A percentile compares a stretch with the other conserved stretches of the same genome.
Evolutionary conservation across 1,140 invertebrate genomes (phyloP).

Genomic region (Sycophaga agraensis): DNA sequence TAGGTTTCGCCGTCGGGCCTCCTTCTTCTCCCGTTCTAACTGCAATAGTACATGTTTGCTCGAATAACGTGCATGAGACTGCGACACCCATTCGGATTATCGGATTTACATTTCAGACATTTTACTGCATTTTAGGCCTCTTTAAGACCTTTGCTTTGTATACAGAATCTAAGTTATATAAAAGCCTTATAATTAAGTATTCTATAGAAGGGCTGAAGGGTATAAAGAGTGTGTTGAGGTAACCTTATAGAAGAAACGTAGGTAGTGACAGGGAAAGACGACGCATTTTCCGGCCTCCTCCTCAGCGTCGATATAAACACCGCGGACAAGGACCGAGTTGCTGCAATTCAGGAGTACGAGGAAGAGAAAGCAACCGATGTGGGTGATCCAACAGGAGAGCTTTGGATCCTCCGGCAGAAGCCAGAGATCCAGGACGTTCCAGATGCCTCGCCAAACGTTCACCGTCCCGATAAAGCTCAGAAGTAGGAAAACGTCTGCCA

Average conservation of each 20-base stretch:
- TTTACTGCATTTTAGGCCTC: background rate
- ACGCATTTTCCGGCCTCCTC: conserved; percentile 78
- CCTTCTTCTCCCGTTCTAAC: conserved; percentile 55
- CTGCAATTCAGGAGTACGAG: conserved; percentile 79
- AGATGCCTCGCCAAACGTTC: conserved; percentile 84
- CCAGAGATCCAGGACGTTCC: conserved; percentile 78
- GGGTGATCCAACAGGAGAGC: conserved; percentile 76
- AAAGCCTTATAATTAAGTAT: too few species aligned
- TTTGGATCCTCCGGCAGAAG: conserved; percentile 74
- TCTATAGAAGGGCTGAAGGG: too few species aligned
- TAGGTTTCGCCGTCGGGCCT: conserved; percentile 48
- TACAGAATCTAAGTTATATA: too few species aligned
- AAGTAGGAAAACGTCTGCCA: conserved; percentile 75
- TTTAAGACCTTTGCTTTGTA: too few species aligned
- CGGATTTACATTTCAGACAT: background rate
- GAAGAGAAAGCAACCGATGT: conserved; percentile 71
- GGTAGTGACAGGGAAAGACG: conserved; percentile 78
- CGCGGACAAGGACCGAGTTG: conserved; percentile 79
- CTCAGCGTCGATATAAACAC: conserved; percentile 82
- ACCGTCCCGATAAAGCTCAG: conserved; percentile 79
- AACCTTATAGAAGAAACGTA: conserved; percentile 74
- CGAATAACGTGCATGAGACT: too few species aligned
- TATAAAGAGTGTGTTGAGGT: too few species aligned
- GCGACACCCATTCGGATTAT: too few species aligned
- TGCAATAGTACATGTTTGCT: conserved; percentile 31